A percentile compares a stretch with the other conserved stretches of the same genome.
Evolutionary conservation across 2,113 vertebrate genomes (phyloP).

Genomic region (Megalops atlanticus): DNA sequence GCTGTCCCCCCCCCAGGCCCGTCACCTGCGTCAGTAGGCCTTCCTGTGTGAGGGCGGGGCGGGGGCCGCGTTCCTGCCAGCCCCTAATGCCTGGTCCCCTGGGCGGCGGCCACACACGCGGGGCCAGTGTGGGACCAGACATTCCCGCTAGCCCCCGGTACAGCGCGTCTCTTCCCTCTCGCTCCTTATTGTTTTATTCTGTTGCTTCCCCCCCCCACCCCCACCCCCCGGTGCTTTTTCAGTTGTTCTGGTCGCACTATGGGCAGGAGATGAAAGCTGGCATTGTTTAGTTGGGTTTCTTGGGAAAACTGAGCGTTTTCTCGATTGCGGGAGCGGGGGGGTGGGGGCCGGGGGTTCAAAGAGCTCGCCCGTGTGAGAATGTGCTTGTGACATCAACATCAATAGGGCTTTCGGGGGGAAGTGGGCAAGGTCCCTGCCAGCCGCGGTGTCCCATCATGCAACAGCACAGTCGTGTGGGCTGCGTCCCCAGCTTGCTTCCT

Average conservation of each 20-base stretch:
- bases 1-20: neutral
- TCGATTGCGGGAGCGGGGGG: constrained; percentile 35
- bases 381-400: neutral
- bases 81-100: neutral
- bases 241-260: constrained; percentile 35
- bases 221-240: constrained; percentile 14
- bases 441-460: neutral
- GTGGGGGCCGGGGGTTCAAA: constrained; percentile 25
- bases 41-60: constrained; percentile 21
- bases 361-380: constrained; percentile 24
- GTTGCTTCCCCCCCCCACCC: constrained; percentile 26
- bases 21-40: neutral
- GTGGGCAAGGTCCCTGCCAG: constrained; percentile 8
- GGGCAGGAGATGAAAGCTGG: constrained; percentile 60
- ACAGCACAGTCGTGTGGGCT: neutral
- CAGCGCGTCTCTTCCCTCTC: neutral
- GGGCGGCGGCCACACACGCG: neutral
- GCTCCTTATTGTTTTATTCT: constrained; percentile 37
- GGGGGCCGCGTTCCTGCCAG: neutral
- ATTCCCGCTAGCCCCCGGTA: constrained; percentile 7
- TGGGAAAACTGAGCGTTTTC: constrained; percentile 38
- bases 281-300: constrained; percentile 56
- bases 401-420: neutral
- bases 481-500: neutral
- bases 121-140: neutral